Conservation (phyloP, 2,888 invertebrate genomes). For the Dynastes maya region DNA sequence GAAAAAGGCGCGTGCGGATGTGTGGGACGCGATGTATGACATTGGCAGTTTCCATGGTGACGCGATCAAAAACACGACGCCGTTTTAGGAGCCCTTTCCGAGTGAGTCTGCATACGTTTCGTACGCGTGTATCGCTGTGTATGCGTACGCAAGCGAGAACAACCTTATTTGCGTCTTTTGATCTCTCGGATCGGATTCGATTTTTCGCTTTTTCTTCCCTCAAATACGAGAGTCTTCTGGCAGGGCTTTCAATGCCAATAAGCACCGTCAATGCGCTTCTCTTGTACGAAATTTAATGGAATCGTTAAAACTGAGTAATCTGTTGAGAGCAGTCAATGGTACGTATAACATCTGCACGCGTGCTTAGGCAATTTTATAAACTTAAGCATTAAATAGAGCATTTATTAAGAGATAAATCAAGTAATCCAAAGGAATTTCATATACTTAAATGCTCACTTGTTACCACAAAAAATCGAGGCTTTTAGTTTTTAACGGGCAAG, state of each 20-base stretch:
- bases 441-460: too few species aligned
- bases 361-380: conserved; percentile 3
- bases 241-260: neutral
- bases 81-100: conserved; percentile 1
- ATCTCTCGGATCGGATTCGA: conserved; percentile 22
- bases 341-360: conserved; percentile 2
- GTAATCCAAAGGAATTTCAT: too few species aligned
- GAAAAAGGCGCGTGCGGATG: conserved; percentile 61
- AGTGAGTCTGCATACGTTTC: neutral
- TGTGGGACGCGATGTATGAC: conserved; percentile 63
- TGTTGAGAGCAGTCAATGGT: conserved; percentile 11
- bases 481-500: too few species aligned
- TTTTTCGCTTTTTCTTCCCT: conserved; percentile 15
- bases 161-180: conserved; percentile 42
- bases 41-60: conserved; percentile 62
- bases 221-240: neutral
- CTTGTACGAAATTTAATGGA: neutral
- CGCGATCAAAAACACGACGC: conserved; percentile 51
- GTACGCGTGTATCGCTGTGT: neutral
- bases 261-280: conserved; percentile 14
- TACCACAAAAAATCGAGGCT: too few species aligned
- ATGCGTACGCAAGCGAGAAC: conserved; percentile 5
- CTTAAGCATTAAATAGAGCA: neutral
- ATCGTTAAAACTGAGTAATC: conserved; percentile 15
- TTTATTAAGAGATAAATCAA: too few species aligned